These are phyloP conservation scores for Nematostella vectensis DNA, from an alignment of 92 coral and sea anemone genomes.

Conservation along the genomic window DNA sequence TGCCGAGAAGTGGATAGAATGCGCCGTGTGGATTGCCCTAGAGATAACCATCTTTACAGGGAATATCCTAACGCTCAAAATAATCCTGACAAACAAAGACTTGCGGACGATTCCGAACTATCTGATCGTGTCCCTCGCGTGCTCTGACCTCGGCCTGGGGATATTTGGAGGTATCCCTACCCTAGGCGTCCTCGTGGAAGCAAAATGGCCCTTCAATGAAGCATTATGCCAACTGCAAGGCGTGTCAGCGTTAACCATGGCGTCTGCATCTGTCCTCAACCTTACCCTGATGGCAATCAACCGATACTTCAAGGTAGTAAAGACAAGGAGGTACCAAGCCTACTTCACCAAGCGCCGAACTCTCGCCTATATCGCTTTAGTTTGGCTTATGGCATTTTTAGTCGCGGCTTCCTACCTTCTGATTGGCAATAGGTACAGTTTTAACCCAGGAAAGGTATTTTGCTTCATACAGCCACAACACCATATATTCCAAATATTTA, in stretches of 20 bases:
- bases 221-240: slow-evolving; percentile 2
- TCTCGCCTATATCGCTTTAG: background rate
- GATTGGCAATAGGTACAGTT: slow-evolving; percentile 1
- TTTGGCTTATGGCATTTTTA: slow-evolving; percentile 2
- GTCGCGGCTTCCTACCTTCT: slow-evolving; percentile 2
- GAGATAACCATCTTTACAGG: background rate
- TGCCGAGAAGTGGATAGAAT: background rate
- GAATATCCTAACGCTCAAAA: slow-evolving; percentile 1
- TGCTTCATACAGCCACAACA: slow-evolving; percentile 2
- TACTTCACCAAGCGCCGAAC: slow-evolving; percentile 2
- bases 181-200: background rate
- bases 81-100: slow-evolving; percentile 3
- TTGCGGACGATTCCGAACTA: slow-evolving; percentile 7
- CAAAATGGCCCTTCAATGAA: slow-evolving; percentile 6
- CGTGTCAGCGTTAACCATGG: slow-evolving; percentile 6
- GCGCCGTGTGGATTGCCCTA: background rate
- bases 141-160: background rate
- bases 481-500: background rate
- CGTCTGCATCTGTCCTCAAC: slow-evolving; percentile 14
- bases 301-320: slow-evolving; percentile 6
- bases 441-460: slow-evolving; percentile 12
- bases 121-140: slow-evolving; percentile 7
- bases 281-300: slow-evolving; percentile 17
- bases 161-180: background rate
- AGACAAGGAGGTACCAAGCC: slow-evolving; percentile 3